Evolutionary conservation across 2,888 invertebrate genomes (phyloP).

Genomic region (Agapostemon virescens): DNA sequence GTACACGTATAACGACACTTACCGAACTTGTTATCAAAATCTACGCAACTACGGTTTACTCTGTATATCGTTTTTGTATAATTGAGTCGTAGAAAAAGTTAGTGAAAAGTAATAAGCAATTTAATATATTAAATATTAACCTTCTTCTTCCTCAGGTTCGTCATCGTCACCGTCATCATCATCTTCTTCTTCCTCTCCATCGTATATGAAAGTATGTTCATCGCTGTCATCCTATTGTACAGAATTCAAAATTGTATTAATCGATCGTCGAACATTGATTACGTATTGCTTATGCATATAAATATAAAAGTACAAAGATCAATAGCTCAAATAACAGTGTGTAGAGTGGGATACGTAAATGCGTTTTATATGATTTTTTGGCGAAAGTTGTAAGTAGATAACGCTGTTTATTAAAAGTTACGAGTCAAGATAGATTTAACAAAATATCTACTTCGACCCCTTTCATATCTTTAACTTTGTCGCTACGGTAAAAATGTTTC

Average conservation of each 20-base stretch:
- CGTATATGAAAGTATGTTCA: conserved; percentile 85
- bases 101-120: background rate
- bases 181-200: conserved; percentile 84
- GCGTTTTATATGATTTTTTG: too few species aligned
- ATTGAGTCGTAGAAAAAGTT: background rate
- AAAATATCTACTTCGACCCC: too few species aligned
- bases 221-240: conserved; percentile 81
- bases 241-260: conserved; percentile 2
- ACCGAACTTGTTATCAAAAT: too few species aligned
- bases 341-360: too few species aligned
- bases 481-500: too few species aligned
- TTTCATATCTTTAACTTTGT: too few species aligned
- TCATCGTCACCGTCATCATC: conserved; percentile 82
- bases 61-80: background rate
- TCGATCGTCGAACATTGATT: background rate
- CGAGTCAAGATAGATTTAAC: too few species aligned
- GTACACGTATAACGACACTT: too few species aligned
- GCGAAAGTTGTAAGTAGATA: too few species aligned
- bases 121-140: conserved; percentile 70
- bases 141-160: conserved; percentile 80
- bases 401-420: too few species aligned
- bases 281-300: too few species aligned
- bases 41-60: too few species aligned
- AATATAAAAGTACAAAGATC: background rate
- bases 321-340: background rate